These are phyloP conservation scores for Bombus polaris DNA, from an alignment of 1,140 invertebrate species.

Conservation along the genomic window DNA sequence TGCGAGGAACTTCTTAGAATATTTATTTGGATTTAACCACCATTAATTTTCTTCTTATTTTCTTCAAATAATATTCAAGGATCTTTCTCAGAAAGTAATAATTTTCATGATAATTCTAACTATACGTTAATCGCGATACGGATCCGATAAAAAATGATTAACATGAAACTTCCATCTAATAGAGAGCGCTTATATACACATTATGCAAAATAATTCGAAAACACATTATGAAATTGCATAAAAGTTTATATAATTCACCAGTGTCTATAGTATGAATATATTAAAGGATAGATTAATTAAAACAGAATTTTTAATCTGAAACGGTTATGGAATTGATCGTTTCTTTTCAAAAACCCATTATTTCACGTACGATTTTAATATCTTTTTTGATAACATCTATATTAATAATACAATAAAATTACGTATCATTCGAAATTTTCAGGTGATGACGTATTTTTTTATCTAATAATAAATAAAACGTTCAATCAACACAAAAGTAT, in stretches of 20 bases:
- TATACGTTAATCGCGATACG: neutral
- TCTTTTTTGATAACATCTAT: neutral
- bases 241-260: neutral
- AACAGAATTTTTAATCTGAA: neutral
- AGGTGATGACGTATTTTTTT: neutral
- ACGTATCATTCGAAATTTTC: neutral
- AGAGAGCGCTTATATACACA: too few species aligned
- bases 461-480: neutral
- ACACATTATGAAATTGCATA: neutral
- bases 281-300: neutral
- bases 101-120: neutral
- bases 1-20: neutral
- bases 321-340: neutral
- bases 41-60: neutral
- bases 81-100: neutral
- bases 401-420: too few species aligned
- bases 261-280: neutral
- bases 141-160: neutral
- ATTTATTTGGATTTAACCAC: neutral
- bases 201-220: neutral
- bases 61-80: neutral
- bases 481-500: neutral
- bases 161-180: neutral
- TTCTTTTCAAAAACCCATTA: neutral
- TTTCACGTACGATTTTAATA: neutral